Evolutionary conservation across 2,888 invertebrate species (phyloP), one percentile per base, ranked within the genome.

Genomic region (Yponomeuta cagnagella): DNA sequence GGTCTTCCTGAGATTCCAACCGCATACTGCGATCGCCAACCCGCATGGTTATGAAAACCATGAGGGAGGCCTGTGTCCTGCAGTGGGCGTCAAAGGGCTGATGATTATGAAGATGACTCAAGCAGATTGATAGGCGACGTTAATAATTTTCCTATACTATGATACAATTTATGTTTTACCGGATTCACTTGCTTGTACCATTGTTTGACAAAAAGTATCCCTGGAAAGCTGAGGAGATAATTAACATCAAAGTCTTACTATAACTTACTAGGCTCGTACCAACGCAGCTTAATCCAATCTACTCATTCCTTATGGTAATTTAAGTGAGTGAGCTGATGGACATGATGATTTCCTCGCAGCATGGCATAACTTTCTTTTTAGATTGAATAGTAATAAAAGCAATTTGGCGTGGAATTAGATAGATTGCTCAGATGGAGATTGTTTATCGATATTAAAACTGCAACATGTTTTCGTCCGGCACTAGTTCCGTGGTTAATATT

Each of bases 371-470:
- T 58, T 58, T 58, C 52, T 58, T 58, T 58, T 58, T 58, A 58
- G 52, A 58, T 58, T 58, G 52, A 43, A 58, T 58, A 12, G 15
- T 58, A 58, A 58, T 58, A 58, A 12, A 58, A 58, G 52, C 52
- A 58, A 64, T 64, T 31, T 65, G 65, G 31, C 30, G 31, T 31
- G 65, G 33, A 5, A 58, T 58, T 58, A 15, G 15, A 58, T 58
- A 15, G 52, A 58, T 58, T 58, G 52, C 52, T 15, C 52, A 58
- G 52, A 58, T 58, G 15, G 52, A 58, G 52, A 58, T 58, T 15
- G 52, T 63, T 63, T 67, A 37, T 68, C 68, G 68, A 68, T 68
- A 68, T 37, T 68, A n/a, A 10, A 68, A 68, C 68, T 5, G 48
- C 15, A 23, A 33, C 15, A 12, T n/a, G 10, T 68, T 30, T 23